Percentiles rank a stretch among this genome's conserved stretches.
These are phyloP conservation scores for Bergia sp. DNA, from an alignment of 92 coral and sea anemone species.

Conservation along the genomic window DNA sequence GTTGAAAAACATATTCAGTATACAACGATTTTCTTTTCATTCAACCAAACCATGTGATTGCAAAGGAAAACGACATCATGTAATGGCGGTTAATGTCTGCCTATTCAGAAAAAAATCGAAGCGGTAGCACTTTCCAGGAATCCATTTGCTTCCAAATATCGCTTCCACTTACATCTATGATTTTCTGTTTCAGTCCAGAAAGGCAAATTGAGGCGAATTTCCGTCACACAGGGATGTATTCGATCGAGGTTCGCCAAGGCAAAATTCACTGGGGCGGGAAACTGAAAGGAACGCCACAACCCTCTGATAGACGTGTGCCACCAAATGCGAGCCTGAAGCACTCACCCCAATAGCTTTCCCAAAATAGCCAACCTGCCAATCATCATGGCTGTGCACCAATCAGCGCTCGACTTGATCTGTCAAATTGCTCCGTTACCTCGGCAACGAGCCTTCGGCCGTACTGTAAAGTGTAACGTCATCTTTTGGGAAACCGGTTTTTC, in stretches of 20 bases:
- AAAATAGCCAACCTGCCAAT: slow-evolving; percentile 92
- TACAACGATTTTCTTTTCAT: slow-evolving; percentile 74
- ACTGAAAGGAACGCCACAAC: slow-evolving; percentile 96
- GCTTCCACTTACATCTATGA: slow-evolving; percentile 50
- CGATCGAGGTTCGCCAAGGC: slow-evolving; percentile 76
- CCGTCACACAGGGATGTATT: slow-evolving; percentile 82
- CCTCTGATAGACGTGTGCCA: slow-evolving; percentile 98
- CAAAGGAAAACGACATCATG: slow-evolving; percentile 91
- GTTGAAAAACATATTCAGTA: slow-evolving; percentile 46
- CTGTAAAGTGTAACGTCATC: slow-evolving; percentile 90
- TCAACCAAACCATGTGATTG: slow-evolving; percentile 83
- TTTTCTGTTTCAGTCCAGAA: slow-evolving; percentile 59
- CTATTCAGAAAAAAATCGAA: slow-evolving; percentile 54
- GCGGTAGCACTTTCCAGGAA: slow-evolving; percentile 25
- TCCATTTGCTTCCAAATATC: slow-evolving; percentile 24
- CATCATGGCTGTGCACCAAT: slow-evolving; percentile 77
- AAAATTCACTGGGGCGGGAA: slow-evolving; percentile 98
- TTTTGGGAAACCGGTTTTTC: slow-evolving; percentile 89
- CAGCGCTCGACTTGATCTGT: slow-evolving; percentile 63
- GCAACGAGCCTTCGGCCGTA: slow-evolving; percentile 77
- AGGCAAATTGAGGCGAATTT: slow-evolving; percentile 66
- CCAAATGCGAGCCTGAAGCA: slow-evolving; percentile 74
- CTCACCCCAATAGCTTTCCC: slow-evolving; percentile 80
- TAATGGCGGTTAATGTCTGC: slow-evolving; percentile 94
- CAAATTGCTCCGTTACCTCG: slow-evolving; percentile 81